These are phyloP conservation scores for Ptilodon capucinus DNA, from an alignment of 2,888 invertebrate genomes.

Conservation along the genomic window DNA sequence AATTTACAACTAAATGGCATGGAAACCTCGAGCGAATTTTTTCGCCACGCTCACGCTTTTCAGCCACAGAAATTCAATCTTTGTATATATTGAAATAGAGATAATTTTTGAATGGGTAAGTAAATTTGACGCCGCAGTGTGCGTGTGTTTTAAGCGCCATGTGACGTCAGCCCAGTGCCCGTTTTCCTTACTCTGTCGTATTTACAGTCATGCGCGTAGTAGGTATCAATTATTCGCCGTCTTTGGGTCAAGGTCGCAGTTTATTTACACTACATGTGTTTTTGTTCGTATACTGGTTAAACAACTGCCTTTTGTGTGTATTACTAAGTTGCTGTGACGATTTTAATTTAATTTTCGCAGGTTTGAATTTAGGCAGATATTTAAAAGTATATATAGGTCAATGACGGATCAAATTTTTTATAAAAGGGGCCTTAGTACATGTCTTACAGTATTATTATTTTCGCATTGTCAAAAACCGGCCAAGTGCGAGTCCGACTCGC, in stretches of 20 bases:
- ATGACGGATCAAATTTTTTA: neutral
- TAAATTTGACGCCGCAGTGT: too few relatives aligned
- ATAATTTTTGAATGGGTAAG: too few relatives aligned
- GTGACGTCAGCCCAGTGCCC: neutral
- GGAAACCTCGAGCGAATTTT: too few relatives aligned
- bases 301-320: neutral
- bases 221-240: neutral
- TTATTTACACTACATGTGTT: neutral
- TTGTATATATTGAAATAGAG: too few relatives aligned
- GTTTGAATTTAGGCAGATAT: too few relatives aligned
- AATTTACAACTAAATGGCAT: too few relatives aligned
- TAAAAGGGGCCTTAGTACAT: too few relatives aligned
- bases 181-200: neutral
- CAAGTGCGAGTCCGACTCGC: too few relatives aligned
- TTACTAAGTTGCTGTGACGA: neutral
- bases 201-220: neutral
- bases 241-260: conserved; percentile 1
- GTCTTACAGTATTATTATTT: too few relatives aligned
- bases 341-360: neutral
- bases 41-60: too few relatives aligned
- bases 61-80: too few relatives aligned
- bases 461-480: too few relatives aligned
- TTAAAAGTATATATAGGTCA: neutral
- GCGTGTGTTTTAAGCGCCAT: neutral
- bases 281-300: neutral